Conservation (phyloP, 1,140 invertebrate genomes). For the Helicoverpa zea region DNA sequence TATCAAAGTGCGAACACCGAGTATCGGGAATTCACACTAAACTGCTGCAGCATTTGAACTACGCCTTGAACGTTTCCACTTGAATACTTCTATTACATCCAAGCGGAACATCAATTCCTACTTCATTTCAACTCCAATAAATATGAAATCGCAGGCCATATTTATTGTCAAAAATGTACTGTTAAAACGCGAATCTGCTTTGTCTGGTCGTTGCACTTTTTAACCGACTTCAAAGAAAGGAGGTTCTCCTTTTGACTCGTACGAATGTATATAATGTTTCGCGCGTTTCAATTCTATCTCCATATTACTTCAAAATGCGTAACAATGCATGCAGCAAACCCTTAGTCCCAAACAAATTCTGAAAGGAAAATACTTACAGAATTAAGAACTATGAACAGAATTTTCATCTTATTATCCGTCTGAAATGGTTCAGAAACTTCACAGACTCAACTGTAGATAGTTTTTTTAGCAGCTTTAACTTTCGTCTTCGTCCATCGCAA, state of each 20-base stretch:
- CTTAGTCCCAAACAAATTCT: not conserved
- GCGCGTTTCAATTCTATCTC: not conserved
- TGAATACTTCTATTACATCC: too few relatives aligned
- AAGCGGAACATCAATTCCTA: conserved; percentile 10
- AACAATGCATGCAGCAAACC: not conserved
- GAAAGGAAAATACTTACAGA: not conserved
- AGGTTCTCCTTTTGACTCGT: too few relatives aligned
- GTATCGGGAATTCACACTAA: too few relatives aligned
- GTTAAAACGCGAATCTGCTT: not conserved
- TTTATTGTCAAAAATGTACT: not conserved
- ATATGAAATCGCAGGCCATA: not conserved
- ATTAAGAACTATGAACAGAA: not conserved
- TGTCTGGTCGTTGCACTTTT: too few relatives aligned
- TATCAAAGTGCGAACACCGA: too few relatives aligned
- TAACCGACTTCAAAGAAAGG: too few relatives aligned
- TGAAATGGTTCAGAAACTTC: not conserved
- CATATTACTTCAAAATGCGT: not conserved
- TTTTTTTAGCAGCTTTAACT: conserved; percentile 8
- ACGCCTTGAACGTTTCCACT: too few relatives aligned
- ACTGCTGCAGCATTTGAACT: too few relatives aligned
- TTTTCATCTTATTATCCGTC: conserved; percentile 18
- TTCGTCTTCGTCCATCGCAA: not conserved
- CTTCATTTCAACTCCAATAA: not conserved
- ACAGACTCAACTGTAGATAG: not conserved
- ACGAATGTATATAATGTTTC: too few relatives aligned